A percentile compares a stretch with the other conserved stretches of the same genome.
phyloP scores from a whole-genome alignment of 2,888 invertebrate species.

The Cryptocheilus praepositus region DNA sequence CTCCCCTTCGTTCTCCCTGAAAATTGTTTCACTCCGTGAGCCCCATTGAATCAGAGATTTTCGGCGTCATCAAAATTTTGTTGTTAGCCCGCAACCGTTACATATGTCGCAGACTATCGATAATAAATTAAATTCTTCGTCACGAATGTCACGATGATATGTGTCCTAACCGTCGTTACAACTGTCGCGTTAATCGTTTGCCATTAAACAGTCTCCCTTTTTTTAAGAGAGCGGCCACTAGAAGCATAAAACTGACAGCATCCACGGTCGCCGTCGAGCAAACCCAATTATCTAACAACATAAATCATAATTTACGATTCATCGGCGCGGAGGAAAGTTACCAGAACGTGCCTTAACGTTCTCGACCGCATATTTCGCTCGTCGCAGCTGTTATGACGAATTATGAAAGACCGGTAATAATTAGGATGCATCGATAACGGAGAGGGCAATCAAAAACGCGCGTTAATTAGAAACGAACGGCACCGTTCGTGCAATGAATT shows the following conservation, averaged over 20 bases:
- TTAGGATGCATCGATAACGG: constrained; percentile 52
- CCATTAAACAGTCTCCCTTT: too few relatives aligned
- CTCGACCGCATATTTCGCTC: too few relatives aligned
- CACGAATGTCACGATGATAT: too few relatives aligned
- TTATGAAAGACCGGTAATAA: constrained; percentile 40
- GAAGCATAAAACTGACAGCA: background rate
- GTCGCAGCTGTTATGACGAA: constrained; percentile 23
- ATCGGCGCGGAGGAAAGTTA: background rate
- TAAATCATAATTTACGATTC: too few relatives aligned
- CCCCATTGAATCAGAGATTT: background rate
- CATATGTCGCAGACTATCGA: too few relatives aligned
- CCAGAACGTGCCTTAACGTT: background rate
- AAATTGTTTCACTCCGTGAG: background rate
- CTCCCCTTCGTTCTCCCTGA: constrained; percentile 1
- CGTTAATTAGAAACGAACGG: constrained; percentile 44
- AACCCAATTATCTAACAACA: too few relatives aligned
- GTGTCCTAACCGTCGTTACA: too few relatives aligned
- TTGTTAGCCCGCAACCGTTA: background rate
- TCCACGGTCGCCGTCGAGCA: too few relatives aligned
- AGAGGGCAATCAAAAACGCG: constrained; percentile 28
- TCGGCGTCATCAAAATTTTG: background rate
- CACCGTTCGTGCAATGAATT: constrained; percentile 31
- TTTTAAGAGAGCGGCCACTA: too few relatives aligned
- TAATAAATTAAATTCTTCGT: too few relatives aligned
- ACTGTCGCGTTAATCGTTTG: too few relatives aligned